These are phyloP conservation scores for Clostera curtula DNA, from an alignment of 2,888 invertebrate species.

Conservation along the genomic window DNA sequence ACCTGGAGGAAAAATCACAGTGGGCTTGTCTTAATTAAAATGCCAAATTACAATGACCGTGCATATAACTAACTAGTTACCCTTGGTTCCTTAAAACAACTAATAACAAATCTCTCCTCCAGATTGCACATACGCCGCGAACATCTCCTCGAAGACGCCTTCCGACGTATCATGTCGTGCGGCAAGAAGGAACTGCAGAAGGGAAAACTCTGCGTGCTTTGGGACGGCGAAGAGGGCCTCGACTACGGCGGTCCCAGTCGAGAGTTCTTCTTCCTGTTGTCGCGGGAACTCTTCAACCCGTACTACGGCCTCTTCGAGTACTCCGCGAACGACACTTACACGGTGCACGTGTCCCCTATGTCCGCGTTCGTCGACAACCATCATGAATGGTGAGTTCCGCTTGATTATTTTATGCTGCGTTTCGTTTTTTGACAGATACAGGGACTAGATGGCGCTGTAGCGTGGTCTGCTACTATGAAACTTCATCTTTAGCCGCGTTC, in stretches of 20 bases:
- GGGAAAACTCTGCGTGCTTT: slow-evolving; percentile 94
- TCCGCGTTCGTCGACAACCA: slow-evolving; percentile 98
- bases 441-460: no score
- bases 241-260: slow-evolving; percentile 98
- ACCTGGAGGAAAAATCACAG: no score
- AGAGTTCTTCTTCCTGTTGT: slow-evolving; percentile 98
- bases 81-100: no score
- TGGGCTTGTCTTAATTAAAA: no score
- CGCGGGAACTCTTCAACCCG: slow-evolving; percentile 97
- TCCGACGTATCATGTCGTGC: slow-evolving; percentile 96
- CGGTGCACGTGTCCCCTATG: slow-evolving; percentile 96
- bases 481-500: no score
- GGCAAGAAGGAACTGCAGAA: slow-evolving; percentile 96
- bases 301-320: slow-evolving; percentile 99
- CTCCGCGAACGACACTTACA: slow-evolving; percentile 97
- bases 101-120: slow-evolving; percentile 19
- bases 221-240: slow-evolving; percentile 96
- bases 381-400: slow-evolving; percentile 92
- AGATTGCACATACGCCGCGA: slow-evolving; percentile 95
- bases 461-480: no score
- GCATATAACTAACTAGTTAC: no score
- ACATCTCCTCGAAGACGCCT: slow-evolving; percentile 95
- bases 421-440: no score
- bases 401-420: no score
- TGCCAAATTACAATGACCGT: no score